Percentiles rank a stretch among this genome's conserved stretches.
Evolutionary conservation across 2,888 invertebrate genomes (phyloP).

Genomic region (Mythimna impura): DNA sequence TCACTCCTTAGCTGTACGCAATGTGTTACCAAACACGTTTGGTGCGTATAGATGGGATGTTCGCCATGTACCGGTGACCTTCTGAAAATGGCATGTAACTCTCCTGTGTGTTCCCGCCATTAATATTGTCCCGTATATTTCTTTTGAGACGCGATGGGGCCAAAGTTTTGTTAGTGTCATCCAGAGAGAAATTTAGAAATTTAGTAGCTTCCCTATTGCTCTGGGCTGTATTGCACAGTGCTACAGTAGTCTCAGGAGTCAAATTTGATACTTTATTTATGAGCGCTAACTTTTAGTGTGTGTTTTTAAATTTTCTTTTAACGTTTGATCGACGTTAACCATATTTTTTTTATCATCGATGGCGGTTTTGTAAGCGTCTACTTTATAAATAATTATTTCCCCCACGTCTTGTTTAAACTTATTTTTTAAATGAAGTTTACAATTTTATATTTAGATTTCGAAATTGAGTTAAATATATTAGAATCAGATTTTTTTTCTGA

Average conservation of each 20-base stretch:
- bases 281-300: slow-evolving; percentile 45
- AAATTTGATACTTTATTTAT: slow-evolving; percentile 69
- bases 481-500: too few relatives aligned
- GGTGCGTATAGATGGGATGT: too few relatives aligned
- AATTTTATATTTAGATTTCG: neutral
- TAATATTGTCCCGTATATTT: slow-evolving; percentile 67
- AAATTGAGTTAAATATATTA: too few relatives aligned
- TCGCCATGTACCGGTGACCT: too few relatives aligned
- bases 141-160: slow-evolving; percentile 69
- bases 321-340: slow-evolving; percentile 3
- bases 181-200: slow-evolving; percentile 84
- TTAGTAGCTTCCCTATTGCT: slow-evolving; percentile 77
- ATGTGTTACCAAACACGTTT: too few relatives aligned
- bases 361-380: neutral
- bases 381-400: too few relatives aligned
- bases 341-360: slow-evolving; percentile 5
- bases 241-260: slow-evolving; percentile 65
- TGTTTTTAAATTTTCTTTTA: slow-evolving; percentile 43
- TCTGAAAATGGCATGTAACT: neutral
- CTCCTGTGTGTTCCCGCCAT: neutral
- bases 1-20: too few relatives aligned
- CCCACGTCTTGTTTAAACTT: neutral
- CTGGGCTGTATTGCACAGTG: slow-evolving; percentile 67
- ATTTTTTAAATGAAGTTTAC: neutral
- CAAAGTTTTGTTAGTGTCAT: slow-evolving; percentile 84